Base-by-base conservation (phyloP, 1,140 invertebrate genomes). In the Pseudomyrmex dendroicus region DNA sequence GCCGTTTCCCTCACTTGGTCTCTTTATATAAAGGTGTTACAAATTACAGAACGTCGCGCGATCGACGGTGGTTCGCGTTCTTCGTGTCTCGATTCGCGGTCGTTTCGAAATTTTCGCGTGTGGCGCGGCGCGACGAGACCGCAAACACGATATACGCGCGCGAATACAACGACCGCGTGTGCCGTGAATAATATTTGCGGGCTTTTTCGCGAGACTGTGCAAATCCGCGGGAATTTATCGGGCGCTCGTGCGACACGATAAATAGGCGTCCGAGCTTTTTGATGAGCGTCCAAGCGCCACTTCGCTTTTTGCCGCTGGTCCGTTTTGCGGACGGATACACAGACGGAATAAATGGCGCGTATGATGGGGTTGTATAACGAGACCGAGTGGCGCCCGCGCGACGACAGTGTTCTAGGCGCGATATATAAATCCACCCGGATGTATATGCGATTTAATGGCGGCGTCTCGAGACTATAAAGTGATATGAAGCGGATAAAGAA, bases 141-240 rank as follows among this genome's bases (percentile, higher is more conserved):
- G 35, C 44, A 59, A 80, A 70, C 44, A 57, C 68, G 73, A 78
- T 74, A 80, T 52, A 50, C 20, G 35, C 70, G 78, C 83, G 35
- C 5, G 35, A 35, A 35, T 35, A 89, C 88, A 89, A 88, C 86
- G 73, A 84, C 78, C 62, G 74, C 84, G 86, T 85, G 76, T 85
- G 76, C 83, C 70, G 85, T 87, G 86, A 88, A 87, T 88, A 88
- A 87, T 87, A 88, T 87, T 83, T 56, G 83, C 54, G 61, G 17
- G 80, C 64, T 86, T 82, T 80, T 73, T 67, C 84, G 44, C 17
- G 54, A 44, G 12, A 57, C 82, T 7, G 10, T 78, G 73, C 84
- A 89, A 89, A 89, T 89, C 77, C 63, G 68, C 67, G 72, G 13
- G 61, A 83, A 89, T 89, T 89, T 89, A 89, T 88, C 87, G 87